Percentiles rank a stretch among this genome's conserved stretches.
Evolutionary conservation across 2,797 vertebrate species (phyloP).

Genomic region (Gephyroberyx darwinii): DNA sequence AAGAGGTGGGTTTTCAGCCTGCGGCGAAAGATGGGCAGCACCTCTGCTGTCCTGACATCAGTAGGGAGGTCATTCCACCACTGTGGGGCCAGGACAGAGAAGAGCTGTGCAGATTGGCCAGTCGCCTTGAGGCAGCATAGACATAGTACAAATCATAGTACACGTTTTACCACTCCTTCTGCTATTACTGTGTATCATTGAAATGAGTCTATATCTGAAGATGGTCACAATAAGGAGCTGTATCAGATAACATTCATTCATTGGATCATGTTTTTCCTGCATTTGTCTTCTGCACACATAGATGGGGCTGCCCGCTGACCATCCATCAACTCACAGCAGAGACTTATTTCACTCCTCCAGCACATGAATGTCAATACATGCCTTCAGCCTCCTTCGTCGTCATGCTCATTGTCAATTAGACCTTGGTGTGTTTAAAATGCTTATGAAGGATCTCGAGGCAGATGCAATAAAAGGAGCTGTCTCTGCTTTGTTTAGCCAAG

Average conservation of each 20-base stretch:
- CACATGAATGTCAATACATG: background rate
- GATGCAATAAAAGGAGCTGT: slow-evolving; percentile 17
- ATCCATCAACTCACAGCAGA: no score
- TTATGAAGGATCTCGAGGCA: slow-evolving; percentile 9
- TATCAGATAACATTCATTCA: background rate
- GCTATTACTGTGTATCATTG: background rate
- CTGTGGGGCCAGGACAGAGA: no score
- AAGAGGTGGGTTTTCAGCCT: no score
- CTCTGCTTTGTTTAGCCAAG: slow-evolving; percentile 20
- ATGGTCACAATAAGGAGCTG: background rate
- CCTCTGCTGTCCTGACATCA: no score
- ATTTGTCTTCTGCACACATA: slow-evolving; percentile 1
- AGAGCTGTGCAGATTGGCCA: no score
- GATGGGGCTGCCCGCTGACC: no score
- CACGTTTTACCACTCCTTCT: background rate
- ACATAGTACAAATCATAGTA: slow-evolving; percentile 14
- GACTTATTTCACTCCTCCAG: background rate
- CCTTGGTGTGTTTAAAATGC: slow-evolving; percentile 32
- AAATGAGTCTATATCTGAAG: background rate
- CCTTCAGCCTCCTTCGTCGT: slow-evolving; percentile 8
- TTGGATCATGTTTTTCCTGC: background rate
- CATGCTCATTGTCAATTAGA: slow-evolving; percentile 34
- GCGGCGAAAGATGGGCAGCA: no score
- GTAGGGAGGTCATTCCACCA: no score
- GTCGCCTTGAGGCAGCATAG: no score